Evolutionary conservation across 2,797 vertebrate species (phyloP).

Genomic region (Sebastes minor): DNA sequence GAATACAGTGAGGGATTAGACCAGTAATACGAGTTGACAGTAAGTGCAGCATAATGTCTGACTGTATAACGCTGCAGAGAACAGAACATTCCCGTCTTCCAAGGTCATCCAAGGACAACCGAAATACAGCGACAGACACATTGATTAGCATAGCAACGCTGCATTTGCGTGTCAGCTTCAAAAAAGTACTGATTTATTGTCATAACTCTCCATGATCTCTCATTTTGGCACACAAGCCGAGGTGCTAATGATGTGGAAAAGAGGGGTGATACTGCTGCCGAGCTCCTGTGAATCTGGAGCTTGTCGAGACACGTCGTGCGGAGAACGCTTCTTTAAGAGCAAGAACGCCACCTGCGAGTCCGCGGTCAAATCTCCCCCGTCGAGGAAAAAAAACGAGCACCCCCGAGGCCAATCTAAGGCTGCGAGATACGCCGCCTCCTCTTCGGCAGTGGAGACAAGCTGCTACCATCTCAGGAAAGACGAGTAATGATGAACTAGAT

Average conservation of each 20-base stretch:
- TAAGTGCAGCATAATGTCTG: not conserved
- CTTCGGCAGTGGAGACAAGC: conserved; percentile 11
- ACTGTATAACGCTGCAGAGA: conserved; percentile 8
- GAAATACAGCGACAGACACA: not conserved
- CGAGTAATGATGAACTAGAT: conserved; percentile 17
- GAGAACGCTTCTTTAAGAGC: conserved; percentile 39
- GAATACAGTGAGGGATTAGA: conserved; percentile 41
- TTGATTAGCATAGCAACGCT: not conserved
- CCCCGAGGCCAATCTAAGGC: conserved; percentile 30
- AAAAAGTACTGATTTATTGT: conserved; percentile 16
- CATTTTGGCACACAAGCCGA: not conserved
- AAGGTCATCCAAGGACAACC: conserved; percentile 39
- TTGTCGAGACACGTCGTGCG: conserved; percentile 56
- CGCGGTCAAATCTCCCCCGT: conserved; percentile 29
- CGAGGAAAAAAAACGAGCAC: not conserved
- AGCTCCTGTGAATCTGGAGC: conserved; percentile 52
- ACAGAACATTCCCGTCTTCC: not conserved
- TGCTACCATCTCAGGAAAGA: conserved; percentile 7
- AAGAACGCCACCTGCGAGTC: conserved; percentile 56
- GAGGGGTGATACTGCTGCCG: conserved; percentile 23
- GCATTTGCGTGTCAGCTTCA: conserved; percentile 1
- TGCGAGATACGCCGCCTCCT: conserved; percentile 8
- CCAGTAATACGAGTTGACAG: conserved; percentile 42
- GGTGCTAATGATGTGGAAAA: conserved; percentile 62
- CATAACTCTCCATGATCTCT: not conserved